Evolutionary conservation across 2,888 invertebrate genomes (phyloP), one percentile per base, ranked within the genome.

Genomic region (Oligia fasciuncula): DNA sequence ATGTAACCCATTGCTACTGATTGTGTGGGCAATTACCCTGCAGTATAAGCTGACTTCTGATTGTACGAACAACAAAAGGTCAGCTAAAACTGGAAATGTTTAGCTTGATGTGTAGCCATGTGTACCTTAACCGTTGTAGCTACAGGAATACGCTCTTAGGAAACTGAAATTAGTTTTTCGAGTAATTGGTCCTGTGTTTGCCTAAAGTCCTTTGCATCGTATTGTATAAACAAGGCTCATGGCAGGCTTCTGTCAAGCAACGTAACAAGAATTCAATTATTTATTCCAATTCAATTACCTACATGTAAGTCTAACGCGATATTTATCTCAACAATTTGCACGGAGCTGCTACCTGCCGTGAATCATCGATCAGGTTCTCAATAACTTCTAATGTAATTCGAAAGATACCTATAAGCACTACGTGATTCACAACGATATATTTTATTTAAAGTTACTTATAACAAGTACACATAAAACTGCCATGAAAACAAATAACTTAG

Each of bases 311-410:
- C 77, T 77, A 35, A 49, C 29, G 67, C 46, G 72, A 71, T 81
- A 76, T 81, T 73, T 73, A 85, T 71, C 70, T 81, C 14, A 68
- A 77, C 76, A 60, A 65, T 76, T 76, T 71, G 60, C 76, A 85
- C 81, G 54, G 71, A 71, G 63, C 63, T 14, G 46, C 40, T 69
- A 81, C 81, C 76, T 76, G 57, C 60, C 62, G 76, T 84, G 84
- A 84, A 74, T 85, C 82, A 81, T 40, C 54, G 5, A 82, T 85
- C 83, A 57, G 40, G 72, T 73, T 67, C 76, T 77, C 71, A 65
- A 74, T 81, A 81, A 73, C 17, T 46, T 60, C 46, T 68, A 84
- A 85, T 80, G 71, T 74, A 29, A 74, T 68, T 76, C 43, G 11
- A 77, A 85, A 75, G 57, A 66, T 49, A 19, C 35, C 14, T 35